Evolutionary conservation across 2,888 invertebrate species (phyloP).

Genomic region (Rhamnusium bicolor): DNA sequence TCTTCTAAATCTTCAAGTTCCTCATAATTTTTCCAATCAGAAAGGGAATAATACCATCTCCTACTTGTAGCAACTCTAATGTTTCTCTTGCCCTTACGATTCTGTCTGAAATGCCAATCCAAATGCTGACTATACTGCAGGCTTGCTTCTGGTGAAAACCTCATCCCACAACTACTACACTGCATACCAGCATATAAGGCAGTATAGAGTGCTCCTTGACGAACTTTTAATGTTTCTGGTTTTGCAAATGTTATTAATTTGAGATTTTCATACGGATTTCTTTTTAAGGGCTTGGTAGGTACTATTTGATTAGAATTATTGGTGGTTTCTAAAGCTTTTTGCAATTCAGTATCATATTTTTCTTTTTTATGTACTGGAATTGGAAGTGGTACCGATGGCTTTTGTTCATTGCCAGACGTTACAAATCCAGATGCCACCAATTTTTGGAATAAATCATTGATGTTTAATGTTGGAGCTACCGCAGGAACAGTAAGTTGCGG

Average conservation of each 20-base stretch:
- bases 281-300: conserved; percentile 37
- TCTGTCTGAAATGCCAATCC: conserved; percentile 99
- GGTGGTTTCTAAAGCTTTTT: neutral
- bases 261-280: conserved; percentile 67
- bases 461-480: conserved; percentile 72
- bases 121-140: conserved; percentile 95
- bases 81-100: conserved; percentile 89
- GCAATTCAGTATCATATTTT: neutral
- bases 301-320: conserved; percentile 23
- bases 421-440: conserved; percentile 90
- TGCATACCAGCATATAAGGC: conserved; percentile 92
- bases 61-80: conserved; percentile 87
- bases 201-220: conserved; percentile 81
- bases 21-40: conserved; percentile 96
- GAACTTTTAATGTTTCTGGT: conserved; percentile 81
- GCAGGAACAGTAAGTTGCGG: conserved; percentile 30
- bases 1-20: conserved; percentile 94
- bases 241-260: conserved; percentile 79
- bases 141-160: conserved; percentile 92
- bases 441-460: conserved; percentile 88
- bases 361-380: neutral
- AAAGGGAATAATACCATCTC: conserved; percentile 91
- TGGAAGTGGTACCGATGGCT: conserved; percentile 6
- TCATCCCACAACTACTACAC: conserved; percentile 95
- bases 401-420: conserved; percentile 62